Base-by-base conservation (phyloP, 2,113 vertebrate genomes). In the Ctenodactylus gundi region DNA sequence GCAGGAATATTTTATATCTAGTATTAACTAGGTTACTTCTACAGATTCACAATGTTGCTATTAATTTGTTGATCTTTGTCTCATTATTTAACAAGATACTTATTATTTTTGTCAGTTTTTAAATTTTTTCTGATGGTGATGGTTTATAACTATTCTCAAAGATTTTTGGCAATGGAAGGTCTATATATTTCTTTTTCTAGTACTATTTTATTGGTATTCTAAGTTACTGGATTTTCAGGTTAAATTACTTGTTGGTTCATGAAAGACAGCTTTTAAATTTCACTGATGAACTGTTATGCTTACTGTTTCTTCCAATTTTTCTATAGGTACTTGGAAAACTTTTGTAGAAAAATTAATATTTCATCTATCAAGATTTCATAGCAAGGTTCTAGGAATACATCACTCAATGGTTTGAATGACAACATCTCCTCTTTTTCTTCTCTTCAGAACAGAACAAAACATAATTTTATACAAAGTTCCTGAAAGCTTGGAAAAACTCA, bases 1-100 rank as follows among this genome's bases (percentile, higher is more conserved):
- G 18, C 31, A 51, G 46, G 36, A 78, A 85, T 57, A 72, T 68
- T 85, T 81, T 93, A 89, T 83, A 77, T 29, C 20, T 89, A 91
- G 46, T 15, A 88, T 36, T 64, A 68, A 41, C 57, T 36, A 92
- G 20, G 83, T 57, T 84, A 70, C 4, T 44, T 83, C 49, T 85
- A 85, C 41, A 94, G 7, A 81, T 23, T 88, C 25, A 90, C 2
- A 68, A 41, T 46, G 17, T 31, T 49, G 11, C 34, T 88, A 64
- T 70, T 85, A 51, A 65, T 25, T 64, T 82, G 34, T 6, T 87
- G 49, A 80, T 70, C 46, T 34, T 76, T 68, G 70, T 31, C 15
- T 94, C 25, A 55, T n/a, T 36, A 83, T 78, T 49, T 87, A 58
- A 80, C 39, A 55, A 67, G 55, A 17, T 68, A 76, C 12, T 90